A percentile compares a stretch with the other conserved stretches of the same genome.
These are phyloP conservation scores for Emydocephalus ijimae DNA, from an alignment of 2,113 vertebrate genomes.

Conservation along the genomic window DNA sequence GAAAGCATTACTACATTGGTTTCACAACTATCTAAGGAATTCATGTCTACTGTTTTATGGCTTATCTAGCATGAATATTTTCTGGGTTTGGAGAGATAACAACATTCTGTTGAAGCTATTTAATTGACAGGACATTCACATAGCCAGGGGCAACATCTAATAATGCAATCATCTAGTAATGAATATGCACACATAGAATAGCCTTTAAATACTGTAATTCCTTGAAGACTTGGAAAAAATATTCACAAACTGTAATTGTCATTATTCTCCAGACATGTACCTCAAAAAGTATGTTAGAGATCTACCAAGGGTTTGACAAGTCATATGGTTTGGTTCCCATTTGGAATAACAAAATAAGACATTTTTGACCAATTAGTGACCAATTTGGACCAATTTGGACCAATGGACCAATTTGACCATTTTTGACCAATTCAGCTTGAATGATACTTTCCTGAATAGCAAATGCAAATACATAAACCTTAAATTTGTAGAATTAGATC, in stretches of 20 bases:
- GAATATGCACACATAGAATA: background rate
- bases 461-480: background rate
- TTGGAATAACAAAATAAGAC: background rate
- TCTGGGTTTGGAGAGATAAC: background rate
- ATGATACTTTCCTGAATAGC: background rate
- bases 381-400: no score
- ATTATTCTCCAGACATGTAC: background rate
- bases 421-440: background rate
- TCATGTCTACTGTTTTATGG: background rate
- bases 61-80: background rate
- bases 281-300: background rate
- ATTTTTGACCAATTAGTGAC: background rate
- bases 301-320: background rate
- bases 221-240: background rate
- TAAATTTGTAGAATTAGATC: background rate
- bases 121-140: background rate
- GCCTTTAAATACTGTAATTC: background rate
- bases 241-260: background rate
- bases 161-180: background rate
- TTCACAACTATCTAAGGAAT: background rate
- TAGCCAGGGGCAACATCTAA: background rate
- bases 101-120: background rate
- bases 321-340: background rate
- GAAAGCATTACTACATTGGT: background rate
- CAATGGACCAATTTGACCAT: no score